Conservation (phyloP, 2,797 vertebrate genomes). For the Sebastes iracundus region DNA sequence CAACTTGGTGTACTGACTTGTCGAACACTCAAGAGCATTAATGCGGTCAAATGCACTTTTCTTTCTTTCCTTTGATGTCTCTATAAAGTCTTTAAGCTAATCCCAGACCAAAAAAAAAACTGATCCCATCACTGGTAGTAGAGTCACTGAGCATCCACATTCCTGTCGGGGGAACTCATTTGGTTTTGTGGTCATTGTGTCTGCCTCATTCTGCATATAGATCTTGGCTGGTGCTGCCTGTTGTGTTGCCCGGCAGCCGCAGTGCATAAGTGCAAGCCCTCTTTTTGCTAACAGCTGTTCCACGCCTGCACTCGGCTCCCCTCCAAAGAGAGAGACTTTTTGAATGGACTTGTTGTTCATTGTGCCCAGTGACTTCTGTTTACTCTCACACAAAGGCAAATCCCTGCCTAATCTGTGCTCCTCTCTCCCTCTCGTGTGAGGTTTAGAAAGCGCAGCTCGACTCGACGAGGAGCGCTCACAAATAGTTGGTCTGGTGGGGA, state of each 20-base stretch:
- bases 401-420: conserved; percentile 72
- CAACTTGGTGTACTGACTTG: neutral
- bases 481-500: conserved; percentile 37
- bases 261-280: conserved; percentile 52
- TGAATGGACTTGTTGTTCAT: conserved; percentile 83
- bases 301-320: conserved; percentile 50
- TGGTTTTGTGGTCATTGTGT: conserved; percentile 44
- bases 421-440: conserved; percentile 68
- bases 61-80: conserved; percentile 41
- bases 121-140: conserved; percentile 20
- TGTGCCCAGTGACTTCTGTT: conserved; percentile 80
- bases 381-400: conserved; percentile 78
- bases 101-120: conserved; percentile 9
- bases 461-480: conserved; percentile 41
- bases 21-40: neutral
- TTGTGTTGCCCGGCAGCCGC: conserved; percentile 60
- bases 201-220: conserved; percentile 27
- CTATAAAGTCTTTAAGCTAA: conserved; percentile 45
- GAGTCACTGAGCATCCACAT: conserved; percentile 30
- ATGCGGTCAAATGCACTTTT: conserved; percentile 12
- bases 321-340: conserved; percentile 52
- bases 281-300: conserved; percentile 73
- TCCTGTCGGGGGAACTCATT: conserved; percentile 29
- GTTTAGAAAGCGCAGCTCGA: conserved; percentile 49
- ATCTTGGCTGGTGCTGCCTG: conserved; percentile 44